Evolutionary conservation across 2,113 vertebrate species (phyloP).

Genomic region (Falcunculus frontatus): DNA sequence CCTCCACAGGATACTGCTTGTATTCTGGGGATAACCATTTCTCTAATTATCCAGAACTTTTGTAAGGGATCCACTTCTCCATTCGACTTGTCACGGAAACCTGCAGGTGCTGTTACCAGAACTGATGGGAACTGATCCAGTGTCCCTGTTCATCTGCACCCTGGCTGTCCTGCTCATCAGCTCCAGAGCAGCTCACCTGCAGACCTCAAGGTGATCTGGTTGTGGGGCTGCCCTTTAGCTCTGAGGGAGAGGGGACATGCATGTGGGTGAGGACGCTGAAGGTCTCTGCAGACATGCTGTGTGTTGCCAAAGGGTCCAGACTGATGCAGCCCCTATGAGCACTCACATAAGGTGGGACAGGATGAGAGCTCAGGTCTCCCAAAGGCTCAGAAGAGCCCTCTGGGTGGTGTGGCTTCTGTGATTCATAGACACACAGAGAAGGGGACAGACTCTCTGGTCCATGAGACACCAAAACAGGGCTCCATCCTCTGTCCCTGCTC

Average conservation of each 20-base stretch:
- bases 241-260: not conserved
- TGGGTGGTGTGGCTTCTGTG: not conserved
- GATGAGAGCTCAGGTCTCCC: not conserved
- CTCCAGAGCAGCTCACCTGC: not conserved
- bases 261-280: not conserved
- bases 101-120: not conserved
- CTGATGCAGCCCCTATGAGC: not conserved
- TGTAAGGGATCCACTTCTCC: not conserved
- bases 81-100: not conserved
- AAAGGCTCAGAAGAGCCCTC: not conserved
- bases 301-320: not conserved
- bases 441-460: not conserved
- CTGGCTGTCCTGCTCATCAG: not conserved
- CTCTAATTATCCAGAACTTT: not conserved
- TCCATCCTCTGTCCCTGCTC: not conserved
- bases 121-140: not conserved
- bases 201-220: not conserved
- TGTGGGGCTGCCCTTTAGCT: not conserved
- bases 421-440: not conserved
- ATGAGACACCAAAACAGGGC: not conserved
- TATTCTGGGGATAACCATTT: not conserved
- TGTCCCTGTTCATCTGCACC: too few species aligned
- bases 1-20: not conserved
- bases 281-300: accelerated
- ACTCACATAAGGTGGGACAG: not conserved